Percentiles rank a stretch among this genome's conserved stretches.
phyloP scores from a whole-genome alignment of 2,888 invertebrate species.

The Acleris holmiana region DNA sequence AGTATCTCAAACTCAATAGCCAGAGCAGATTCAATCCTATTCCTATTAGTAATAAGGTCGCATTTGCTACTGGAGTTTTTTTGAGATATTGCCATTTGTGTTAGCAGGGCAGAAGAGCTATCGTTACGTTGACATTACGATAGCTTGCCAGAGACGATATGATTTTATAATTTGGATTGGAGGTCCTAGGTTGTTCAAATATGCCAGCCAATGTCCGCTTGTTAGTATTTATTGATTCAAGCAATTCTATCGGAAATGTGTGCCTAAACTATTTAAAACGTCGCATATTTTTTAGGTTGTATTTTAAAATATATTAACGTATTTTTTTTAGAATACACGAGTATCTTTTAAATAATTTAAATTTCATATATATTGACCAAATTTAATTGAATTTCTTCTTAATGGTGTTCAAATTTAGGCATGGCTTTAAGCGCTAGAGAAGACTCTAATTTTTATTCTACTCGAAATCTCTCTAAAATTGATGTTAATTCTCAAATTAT shows the following conservation, averaged over 20 bases:
- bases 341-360: conserved; percentile 2
- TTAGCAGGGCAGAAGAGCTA: too few relatives aligned
- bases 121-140: too few relatives aligned
- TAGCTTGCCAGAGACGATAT: too few relatives aligned
- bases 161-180: too few relatives aligned
- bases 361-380: too few relatives aligned
- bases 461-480: conserved; percentile 6
- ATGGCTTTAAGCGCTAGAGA: neutral
- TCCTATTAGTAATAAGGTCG: too few relatives aligned
- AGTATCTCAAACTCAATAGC: too few relatives aligned
- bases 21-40: too few relatives aligned
- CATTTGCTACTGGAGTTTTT: too few relatives aligned
- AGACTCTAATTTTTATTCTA: conserved; percentile 12
- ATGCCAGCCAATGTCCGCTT: conserved; percentile 42
- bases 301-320: conserved; percentile 12
- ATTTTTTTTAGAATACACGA: neutral
- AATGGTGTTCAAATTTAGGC: conserved; percentile 16
- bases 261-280: conserved; percentile 61
- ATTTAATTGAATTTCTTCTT: too few relatives aligned
- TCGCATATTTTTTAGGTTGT: conserved; percentile 33
- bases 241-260: conserved; percentile 55
- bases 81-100: too few relatives aligned
- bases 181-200: conserved; percentile 22
- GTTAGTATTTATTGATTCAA: conserved; percentile 37
- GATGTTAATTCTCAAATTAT: conserved; percentile 18